Conservation (phyloP, 2,113 vertebrate species). For the Daphoenositta chrysoptera region DNA sequence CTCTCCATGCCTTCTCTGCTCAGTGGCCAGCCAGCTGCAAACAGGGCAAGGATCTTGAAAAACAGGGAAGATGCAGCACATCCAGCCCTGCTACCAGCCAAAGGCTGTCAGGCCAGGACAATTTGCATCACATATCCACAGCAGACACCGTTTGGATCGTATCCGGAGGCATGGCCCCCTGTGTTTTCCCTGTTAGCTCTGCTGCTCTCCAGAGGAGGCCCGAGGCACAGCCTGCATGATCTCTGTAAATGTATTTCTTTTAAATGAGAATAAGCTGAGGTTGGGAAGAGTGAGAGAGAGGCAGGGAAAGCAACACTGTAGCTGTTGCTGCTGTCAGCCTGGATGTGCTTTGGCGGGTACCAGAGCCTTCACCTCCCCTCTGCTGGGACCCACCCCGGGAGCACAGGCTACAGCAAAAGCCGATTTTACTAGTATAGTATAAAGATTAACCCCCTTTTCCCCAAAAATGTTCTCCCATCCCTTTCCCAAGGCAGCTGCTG, state of each 20-base stretch:
- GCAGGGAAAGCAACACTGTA: background rate
- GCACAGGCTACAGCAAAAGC: background rate
- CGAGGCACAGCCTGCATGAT: background rate
- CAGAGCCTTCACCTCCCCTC: background rate
- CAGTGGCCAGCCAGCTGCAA: background rate
- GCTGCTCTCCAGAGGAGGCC: background rate
- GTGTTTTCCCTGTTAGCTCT: background rate
- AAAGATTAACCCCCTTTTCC: background rate
- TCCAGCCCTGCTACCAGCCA: background rate
- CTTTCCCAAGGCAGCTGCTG: background rate
- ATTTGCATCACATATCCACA: background rate
- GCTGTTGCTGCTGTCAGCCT: background rate
- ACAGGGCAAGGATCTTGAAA: too few species aligned
- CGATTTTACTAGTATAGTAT: background rate
- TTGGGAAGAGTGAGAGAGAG: background rate
- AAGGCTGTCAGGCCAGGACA: background rate
- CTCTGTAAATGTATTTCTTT: background rate
- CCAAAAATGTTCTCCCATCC: background rate
- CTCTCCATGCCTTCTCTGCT: background rate
- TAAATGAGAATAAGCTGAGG: background rate
- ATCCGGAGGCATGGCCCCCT: background rate
- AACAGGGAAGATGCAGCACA: background rate
- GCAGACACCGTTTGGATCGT: rapidly evolving
- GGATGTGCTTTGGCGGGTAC: background rate
- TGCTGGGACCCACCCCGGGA: background rate